Evolutionary conservation across 1,140 invertebrate genomes (phyloP).

Genomic region (Drosophila teissieri): DNA sequence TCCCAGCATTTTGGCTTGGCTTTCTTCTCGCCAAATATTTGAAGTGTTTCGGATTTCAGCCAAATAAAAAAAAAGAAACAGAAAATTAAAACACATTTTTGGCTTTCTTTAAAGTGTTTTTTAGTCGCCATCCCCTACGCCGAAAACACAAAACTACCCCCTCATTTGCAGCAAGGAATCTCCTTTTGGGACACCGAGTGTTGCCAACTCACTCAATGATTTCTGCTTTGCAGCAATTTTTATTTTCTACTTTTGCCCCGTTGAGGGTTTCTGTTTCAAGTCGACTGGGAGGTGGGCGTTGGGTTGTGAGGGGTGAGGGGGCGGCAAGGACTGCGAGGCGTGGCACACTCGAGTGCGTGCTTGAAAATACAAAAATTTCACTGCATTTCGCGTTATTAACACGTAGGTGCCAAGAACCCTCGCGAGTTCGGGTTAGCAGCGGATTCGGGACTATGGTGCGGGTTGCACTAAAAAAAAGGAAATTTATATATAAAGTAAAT

Average conservation of each 20-base stretch:
- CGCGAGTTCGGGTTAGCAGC: slow-evolving; percentile 15
- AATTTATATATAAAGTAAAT: not conserved
- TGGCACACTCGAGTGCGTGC: slow-evolving; percentile 66
- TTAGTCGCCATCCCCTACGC: slow-evolving; percentile 2
- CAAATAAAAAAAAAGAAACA: slow-evolving; percentile 20
- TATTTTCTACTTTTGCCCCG: slow-evolving; percentile 38
- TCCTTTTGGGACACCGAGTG: slow-evolving; percentile 56
- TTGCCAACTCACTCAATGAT: slow-evolving; percentile 78
- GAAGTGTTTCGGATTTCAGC: slow-evolving; percentile 76
- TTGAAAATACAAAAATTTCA: slow-evolving; percentile 80
- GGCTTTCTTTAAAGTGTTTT: slow-evolving; percentile 50
- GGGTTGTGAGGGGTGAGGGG: slow-evolving; percentile 57
- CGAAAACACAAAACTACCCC: slow-evolving; percentile 6
- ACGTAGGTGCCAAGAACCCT: slow-evolving; percentile 67
- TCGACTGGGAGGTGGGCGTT: slow-evolving; percentile 16
- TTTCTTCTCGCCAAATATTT: slow-evolving; percentile 73
- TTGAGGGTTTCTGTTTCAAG: slow-evolving; percentile 58
- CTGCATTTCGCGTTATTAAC: slow-evolving; percentile 81
- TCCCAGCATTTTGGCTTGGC: slow-evolving; percentile 61
- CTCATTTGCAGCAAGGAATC: slow-evolving; percentile 5
- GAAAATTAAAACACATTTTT: slow-evolving; percentile 27
- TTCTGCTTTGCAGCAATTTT: slow-evolving; percentile 53
- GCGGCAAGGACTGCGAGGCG: slow-evolving; percentile 62
- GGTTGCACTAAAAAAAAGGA: slow-evolving; percentile 9
- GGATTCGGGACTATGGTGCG: slow-evolving; percentile 12